A percentile compares a stretch with the other conserved stretches of the same genome.
These are phyloP conservation scores for Ariolimax columbianus DNA, from an alignment of 2,888 invertebrate genomes.

Conservation along the genomic window DNA sequence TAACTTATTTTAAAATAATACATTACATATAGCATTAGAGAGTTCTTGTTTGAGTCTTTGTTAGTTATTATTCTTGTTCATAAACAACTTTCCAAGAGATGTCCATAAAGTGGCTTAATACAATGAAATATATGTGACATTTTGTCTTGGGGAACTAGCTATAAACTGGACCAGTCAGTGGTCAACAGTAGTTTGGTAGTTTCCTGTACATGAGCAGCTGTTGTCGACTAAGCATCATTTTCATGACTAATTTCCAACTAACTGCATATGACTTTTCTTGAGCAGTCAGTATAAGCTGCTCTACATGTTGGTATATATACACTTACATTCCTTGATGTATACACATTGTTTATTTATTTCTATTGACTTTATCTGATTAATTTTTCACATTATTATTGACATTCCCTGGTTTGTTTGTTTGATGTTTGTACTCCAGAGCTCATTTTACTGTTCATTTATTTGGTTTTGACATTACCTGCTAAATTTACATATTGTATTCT, in stretches of 20 bases:
- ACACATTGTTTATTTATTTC: too few relatives aligned
- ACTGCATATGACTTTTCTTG: not conserved
- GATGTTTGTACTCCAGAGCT: too few relatives aligned
- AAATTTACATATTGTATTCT: not conserved
- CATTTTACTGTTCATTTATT: conserved; percentile 1
- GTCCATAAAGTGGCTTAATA: not conserved
- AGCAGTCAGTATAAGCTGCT: not conserved
- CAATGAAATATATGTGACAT: not conserved
- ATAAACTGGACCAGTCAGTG: not conserved
- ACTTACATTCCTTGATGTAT: not conserved
- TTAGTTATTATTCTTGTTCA: not conserved
- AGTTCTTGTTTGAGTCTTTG: not conserved
- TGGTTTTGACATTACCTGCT: not conserved
- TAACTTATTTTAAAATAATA: not conserved
- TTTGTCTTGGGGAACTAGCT: not conserved
- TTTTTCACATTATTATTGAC: not conserved
- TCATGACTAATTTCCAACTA: not conserved
- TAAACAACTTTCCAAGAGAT: not conserved
- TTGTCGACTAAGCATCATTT: not conserved
- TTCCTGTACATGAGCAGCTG: not conserved
- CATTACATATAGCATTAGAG: not conserved
- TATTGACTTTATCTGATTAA: not conserved
- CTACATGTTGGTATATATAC: not conserved
- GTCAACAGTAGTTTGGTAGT: not conserved
- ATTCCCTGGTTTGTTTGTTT: not conserved